phyloP scores from a whole-genome alignment of 1,140 invertebrate genomes.

The Maniola jurtina region DNA sequence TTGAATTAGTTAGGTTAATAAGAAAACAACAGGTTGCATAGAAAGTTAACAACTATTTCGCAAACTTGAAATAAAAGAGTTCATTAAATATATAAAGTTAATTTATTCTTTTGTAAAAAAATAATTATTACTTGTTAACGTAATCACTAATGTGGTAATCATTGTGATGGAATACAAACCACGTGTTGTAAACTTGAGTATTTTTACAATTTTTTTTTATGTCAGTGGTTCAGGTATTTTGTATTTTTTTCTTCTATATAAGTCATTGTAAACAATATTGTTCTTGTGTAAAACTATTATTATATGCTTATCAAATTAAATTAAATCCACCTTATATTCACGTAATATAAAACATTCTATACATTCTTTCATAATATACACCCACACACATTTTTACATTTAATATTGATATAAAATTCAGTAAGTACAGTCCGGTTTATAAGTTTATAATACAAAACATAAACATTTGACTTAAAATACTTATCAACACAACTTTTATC shows the following conservation, averaged over 20 bases:
- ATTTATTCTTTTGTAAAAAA: slow-evolving; percentile 66
- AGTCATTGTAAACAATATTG: slow-evolving; percentile 23
- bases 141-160: slow-evolving; percentile 69
- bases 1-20: too few species aligned
- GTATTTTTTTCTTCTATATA: not conserved
- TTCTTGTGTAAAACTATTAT: slow-evolving; percentile 29
- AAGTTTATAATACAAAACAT: slow-evolving; percentile 65
- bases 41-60: too few species aligned
- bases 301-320: slow-evolving; percentile 27
- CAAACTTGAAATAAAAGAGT: not conserved
- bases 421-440: slow-evolving; percentile 63
- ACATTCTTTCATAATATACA: slow-evolving; percentile 51
- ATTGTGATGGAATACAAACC: slow-evolving; percentile 67
- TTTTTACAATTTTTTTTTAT: slow-evolving; percentile 9
- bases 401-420: slow-evolving; percentile 43
- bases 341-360: slow-evolving; percentile 49
- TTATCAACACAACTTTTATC: slow-evolving; percentile 45
- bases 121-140: slow-evolving; percentile 48
- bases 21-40: too few species aligned
- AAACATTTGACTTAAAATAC: slow-evolving; percentile 53
- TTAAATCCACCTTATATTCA: slow-evolving; percentile 25
- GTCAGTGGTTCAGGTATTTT: slow-evolving; percentile 10
- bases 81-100: slow-evolving; percentile 45
- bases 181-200: slow-evolving; percentile 30
- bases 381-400: slow-evolving; percentile 46